These are phyloP conservation scores for Aphidoletes aphidimyza DNA, from an alignment of 2,888 invertebrate species.

Conservation along the genomic window DNA sequence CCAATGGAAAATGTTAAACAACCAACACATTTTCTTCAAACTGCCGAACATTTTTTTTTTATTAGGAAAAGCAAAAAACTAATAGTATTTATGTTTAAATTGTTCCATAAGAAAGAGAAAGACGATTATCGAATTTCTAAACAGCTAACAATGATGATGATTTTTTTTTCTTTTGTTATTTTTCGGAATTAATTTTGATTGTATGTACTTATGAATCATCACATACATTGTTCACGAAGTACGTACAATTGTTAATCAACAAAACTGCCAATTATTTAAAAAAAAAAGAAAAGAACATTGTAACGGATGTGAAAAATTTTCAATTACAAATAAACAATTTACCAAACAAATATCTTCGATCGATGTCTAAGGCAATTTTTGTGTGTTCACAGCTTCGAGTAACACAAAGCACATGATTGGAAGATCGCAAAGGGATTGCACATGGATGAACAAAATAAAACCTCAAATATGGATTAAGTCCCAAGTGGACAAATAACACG, in stretches of 20 bases:
- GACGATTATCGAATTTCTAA: background rate
- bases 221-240: background rate
- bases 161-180: background rate
- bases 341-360: too few relatives aligned
- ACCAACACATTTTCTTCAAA: background rate
- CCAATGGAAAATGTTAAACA: constrained; percentile 73
- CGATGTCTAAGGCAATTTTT: too few relatives aligned
- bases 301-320: background rate
- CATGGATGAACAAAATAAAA: too few relatives aligned
- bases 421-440: too few relatives aligned
- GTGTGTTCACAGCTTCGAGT: too few relatives aligned
- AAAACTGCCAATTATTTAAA: too few relatives aligned
- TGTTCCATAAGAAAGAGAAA: constrained; percentile 9
- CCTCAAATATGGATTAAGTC: too few relatives aligned
- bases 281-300: too few relatives aligned
- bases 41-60: background rate
- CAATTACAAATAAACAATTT: background rate
- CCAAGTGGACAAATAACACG: too few relatives aligned
- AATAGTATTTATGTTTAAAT: constrained; percentile 34
- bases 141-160: background rate
- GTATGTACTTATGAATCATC: background rate
- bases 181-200: background rate
- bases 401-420: too few relatives aligned
- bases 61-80: background rate
- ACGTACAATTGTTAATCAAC: background rate